Evolutionary conservation across 2,888 invertebrate species (phyloP).

Genomic region (Euplexia lucipara): DNA sequence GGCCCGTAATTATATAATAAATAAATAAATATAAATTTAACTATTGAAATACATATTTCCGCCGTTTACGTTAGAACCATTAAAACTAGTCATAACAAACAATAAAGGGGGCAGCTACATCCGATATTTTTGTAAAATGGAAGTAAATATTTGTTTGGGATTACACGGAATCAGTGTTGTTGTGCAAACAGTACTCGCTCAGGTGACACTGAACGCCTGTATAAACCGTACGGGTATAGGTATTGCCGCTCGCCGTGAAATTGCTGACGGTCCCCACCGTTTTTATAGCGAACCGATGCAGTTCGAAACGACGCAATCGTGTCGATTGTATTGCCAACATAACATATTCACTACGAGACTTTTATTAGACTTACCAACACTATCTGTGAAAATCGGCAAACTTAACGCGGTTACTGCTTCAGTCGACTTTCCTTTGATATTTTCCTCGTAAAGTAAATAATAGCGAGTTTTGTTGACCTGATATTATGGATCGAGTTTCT

Average conservation of each 20-base stretch:
- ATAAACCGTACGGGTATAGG: constrained; percentile 31
- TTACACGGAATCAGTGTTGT: constrained; percentile 71
- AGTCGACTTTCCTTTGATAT: constrained; percentile 19
- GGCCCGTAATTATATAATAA: too few species aligned
- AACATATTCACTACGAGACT: constrained; percentile 36
- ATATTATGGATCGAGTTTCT: constrained; percentile 11
- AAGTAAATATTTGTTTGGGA: constrained; percentile 78
- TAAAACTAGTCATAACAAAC: constrained; percentile 37
- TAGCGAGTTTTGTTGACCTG: neutral
- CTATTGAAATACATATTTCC: neutral
- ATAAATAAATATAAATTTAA: too few species aligned
- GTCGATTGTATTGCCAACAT: constrained; percentile 41
- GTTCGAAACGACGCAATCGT: constrained; percentile 41
- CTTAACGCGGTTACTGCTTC: constrained; percentile 3
- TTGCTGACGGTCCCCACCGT: constrained; percentile 55
- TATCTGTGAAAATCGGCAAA: constrained; percentile 6
- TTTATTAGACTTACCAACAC: constrained; percentile 40
- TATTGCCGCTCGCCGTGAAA: constrained; percentile 25
- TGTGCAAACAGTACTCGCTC: constrained; percentile 64
- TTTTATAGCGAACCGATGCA: constrained; percentile 57
- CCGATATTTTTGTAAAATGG: constrained; percentile 69
- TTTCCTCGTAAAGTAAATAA: constrained; percentile 1
- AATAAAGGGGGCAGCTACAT: constrained; percentile 55
- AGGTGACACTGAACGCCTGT: constrained; percentile 54
- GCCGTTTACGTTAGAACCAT: neutral